Evolutionary conservation across 1,140 invertebrate genomes (phyloP), one percentile per base, ranked within the genome.

Genomic region (Venustaconcha ellipsiformis): DNA sequence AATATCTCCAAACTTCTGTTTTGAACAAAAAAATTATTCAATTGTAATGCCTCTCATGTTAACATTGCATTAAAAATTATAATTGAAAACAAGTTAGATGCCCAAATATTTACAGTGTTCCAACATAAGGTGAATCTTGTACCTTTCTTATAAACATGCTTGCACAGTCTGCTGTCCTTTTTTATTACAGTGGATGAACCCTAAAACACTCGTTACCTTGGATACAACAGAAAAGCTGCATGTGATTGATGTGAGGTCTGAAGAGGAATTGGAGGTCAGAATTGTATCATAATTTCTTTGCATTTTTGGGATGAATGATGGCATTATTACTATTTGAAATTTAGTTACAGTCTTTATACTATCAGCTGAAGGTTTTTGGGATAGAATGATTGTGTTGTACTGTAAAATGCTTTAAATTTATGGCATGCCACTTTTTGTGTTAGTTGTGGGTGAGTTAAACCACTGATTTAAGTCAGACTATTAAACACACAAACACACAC

Each of bases 141-240:
- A 48, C 37, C 11, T 48, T 48, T 48, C 11, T 48, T 48, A 48
- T 48, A 8, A 48, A 48, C 5, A 6, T 11, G 6, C 37, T 11
- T 48, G 37, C 11, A 48, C 37, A 48, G 11, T 5, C 37, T 6
- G 20, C 30, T 66, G 4, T 20, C 30, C 11, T 72, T 64, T 78
- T 66, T 20, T 60, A 57, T 76, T 74, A 14, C 74, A 89, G 88
- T 99, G 97, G 97, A 90, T 99, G 66, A 97, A 97, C 76, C 93
- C 95, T 0, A 92, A 95, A 72, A 96, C 95, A 63, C 90, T 99
- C 12, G 95, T 95, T 13, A 92, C 96, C 48, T 88, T 99, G 76
- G 97, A 99, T 90, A 93, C 93, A 0, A 92, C 93, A 76, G 97
- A 99, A 89, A 94, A 94, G 74, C 88, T 98, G 70, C 94, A 96